Evolutionary conservation across 53 echinoderm and acorn worm species (phyloP).

Genomic region (Paracentrotus lividus): DNA sequence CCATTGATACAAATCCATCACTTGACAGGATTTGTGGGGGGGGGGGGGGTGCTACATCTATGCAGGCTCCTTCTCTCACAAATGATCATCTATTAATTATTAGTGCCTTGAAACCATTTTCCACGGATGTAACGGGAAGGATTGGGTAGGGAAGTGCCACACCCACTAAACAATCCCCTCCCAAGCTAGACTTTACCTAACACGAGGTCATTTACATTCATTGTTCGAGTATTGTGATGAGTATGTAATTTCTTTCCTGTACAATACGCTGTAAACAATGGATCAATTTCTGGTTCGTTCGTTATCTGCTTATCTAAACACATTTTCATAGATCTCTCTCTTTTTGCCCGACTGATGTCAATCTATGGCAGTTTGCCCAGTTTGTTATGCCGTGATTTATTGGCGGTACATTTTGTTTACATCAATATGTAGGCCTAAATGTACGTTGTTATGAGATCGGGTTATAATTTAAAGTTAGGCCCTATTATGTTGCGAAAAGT

Average conservation of each 20-base stretch:
- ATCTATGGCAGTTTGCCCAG: conserved; percentile 22
- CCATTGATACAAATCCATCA: background rate
- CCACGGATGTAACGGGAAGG: background rate
- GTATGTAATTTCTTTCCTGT: conserved; percentile 16
- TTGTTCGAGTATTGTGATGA: background rate
- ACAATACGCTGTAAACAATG: background rate
- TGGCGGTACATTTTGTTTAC: background rate
- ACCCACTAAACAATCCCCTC: too few relatives aligned
- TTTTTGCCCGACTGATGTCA: background rate
- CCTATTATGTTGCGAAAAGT: background rate
- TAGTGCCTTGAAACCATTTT: too few relatives aligned
- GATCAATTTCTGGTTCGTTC: background rate
- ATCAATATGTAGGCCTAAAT: too few relatives aligned
- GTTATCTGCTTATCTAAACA: background rate
- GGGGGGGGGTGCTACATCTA: too few relatives aligned
- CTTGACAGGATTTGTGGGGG: background rate
- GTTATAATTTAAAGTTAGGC: background rate
- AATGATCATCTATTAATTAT: too few relatives aligned
- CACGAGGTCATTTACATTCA: background rate
- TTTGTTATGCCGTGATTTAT: conserved; percentile 39
- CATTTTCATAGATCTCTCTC: background rate
- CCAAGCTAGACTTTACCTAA: too few relatives aligned
- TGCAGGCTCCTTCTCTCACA: too few relatives aligned
- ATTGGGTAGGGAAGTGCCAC: background rate
- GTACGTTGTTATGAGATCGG: conserved; percentile 4